Evolutionary conservation across 2,113 vertebrate genomes (phyloP).

Genomic region (Nerophis lumbriciformis): DNA sequence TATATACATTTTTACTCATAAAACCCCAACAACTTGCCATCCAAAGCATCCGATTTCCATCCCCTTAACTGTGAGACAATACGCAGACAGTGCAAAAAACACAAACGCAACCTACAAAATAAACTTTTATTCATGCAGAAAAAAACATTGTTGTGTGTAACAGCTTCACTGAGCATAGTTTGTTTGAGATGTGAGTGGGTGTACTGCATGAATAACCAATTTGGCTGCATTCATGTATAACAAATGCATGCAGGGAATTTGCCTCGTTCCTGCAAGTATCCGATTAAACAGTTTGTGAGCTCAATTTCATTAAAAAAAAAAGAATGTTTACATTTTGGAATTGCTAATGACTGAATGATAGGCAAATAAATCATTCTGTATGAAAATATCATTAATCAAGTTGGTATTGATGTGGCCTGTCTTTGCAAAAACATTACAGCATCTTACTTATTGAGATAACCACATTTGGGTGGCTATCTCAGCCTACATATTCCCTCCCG

Average conservation of each 20-base stretch:
- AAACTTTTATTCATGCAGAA: slow-evolving; percentile 6
- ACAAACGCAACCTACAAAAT: not conserved
- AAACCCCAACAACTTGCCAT: not conserved
- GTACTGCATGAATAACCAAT: slow-evolving; percentile 27
- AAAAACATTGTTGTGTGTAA: not conserved
- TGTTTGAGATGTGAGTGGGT: slow-evolving; percentile 9
- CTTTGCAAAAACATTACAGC: slow-evolving; percentile 21
- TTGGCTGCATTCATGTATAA: slow-evolving; percentile 22
- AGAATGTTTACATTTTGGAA: slow-evolving; percentile 19
- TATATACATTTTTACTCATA: too few species aligned
- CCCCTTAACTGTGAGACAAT: not conserved
- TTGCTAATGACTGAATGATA: slow-evolving; percentile 8
- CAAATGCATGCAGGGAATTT: slow-evolving; percentile 27
- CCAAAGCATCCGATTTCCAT: not conserved
- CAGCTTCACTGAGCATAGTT: slow-evolving; percentile 14
- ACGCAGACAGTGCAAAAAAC: not conserved
- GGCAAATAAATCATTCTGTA: slow-evolving; percentile 14
- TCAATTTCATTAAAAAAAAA: slow-evolving; percentile 21
- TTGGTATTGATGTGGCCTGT: slow-evolving; percentile 1
- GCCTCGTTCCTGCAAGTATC: slow-evolving; percentile 4
- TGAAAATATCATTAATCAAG: slow-evolving; percentile 28
- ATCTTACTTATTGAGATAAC: not conserved
- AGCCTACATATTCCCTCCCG: not conserved
- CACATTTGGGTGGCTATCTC: slow-evolving; percentile 3
- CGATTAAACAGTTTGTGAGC: not conserved